Evolutionary conservation across 2,113 vertebrate genomes (phyloP).

Genomic region (Excalfactoria chinensis): DNA sequence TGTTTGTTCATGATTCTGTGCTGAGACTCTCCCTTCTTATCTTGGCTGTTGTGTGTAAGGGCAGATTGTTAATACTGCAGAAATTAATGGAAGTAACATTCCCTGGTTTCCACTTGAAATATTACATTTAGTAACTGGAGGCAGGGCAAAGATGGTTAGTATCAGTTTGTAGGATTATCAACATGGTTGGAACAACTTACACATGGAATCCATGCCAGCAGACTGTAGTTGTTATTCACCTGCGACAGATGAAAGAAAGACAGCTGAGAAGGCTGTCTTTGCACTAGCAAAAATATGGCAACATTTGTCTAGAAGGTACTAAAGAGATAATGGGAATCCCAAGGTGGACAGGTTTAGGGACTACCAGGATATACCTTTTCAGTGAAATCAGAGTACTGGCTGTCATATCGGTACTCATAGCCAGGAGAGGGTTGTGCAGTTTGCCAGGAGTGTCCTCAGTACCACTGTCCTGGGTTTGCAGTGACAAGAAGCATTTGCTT

Average conservation of each 20-base stretch:
- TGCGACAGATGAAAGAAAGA: not conserved
- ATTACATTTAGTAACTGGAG: not conserved
- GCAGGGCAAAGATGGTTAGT: not conserved
- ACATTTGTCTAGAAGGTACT: not conserved
- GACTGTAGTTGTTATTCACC: not conserved
- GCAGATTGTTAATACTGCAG: not conserved
- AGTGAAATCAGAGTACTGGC: not conserved
- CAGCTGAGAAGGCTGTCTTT: not conserved
- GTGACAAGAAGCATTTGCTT: not conserved
- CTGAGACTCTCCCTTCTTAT: not conserved
- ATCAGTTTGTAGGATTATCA: not conserved
- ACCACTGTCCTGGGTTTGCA: not conserved
- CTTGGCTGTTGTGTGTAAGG: not conserved
- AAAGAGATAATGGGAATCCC: not conserved
- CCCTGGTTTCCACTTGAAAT: not conserved
- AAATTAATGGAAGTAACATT: not conserved
- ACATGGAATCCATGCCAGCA: not conserved
- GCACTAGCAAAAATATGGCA: not conserved
- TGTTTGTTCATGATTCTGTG: not conserved
- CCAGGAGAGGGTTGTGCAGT: not conserved
- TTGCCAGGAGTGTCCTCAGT: not conserved
- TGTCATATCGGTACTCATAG: not conserved
- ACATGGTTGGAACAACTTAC: not conserved
- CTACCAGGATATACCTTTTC: not conserved
- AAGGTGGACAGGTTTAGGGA: not conserved